Percentiles rank a stretch among this genome's conserved stretches.
Evolutionary conservation across 2,797 vertebrate genomes (phyloP).

Genomic region (Hyperoplus lanceolatus): DNA sequence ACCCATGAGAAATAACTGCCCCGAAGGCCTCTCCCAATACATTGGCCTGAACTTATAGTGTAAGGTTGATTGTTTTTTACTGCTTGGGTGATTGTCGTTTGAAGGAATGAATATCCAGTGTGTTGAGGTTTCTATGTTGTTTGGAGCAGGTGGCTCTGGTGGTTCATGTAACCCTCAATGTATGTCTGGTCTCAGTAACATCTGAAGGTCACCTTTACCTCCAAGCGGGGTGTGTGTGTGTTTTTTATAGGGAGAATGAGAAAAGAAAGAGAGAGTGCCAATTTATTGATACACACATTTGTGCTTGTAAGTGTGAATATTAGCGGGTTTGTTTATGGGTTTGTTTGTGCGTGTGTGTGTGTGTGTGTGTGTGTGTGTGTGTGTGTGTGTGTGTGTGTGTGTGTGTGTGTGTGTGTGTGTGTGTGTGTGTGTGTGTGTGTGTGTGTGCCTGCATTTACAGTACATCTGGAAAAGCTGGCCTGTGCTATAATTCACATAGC

Average conservation of each 20-base stretch:
- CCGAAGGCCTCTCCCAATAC: slow-evolving; percentile 48
- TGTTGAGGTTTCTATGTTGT: slow-evolving; percentile 37
- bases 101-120: slow-evolving; percentile 53
- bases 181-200: slow-evolving; percentile 49
- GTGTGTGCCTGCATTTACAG: slow-evolving; percentile 43
- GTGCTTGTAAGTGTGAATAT: slow-evolving; percentile 19
- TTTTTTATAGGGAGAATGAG: not conserved
- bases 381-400: too few species aligned
- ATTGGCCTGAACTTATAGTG: slow-evolving; percentile 54
- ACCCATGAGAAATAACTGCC: slow-evolving; percentile 50
- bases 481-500: slow-evolving; percentile 70
- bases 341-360: slow-evolving; percentile 21
- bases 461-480: slow-evolving; percentile 50
- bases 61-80: slow-evolving; percentile 61
- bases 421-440: slow-evolving; percentile 25
- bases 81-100: slow-evolving; percentile 51
- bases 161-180: slow-evolving; percentile 52
- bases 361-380: slow-evolving; percentile 23
- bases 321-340: not conserved
- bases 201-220: slow-evolving; percentile 80
- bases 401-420: slow-evolving; percentile 22
- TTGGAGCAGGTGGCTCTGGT: slow-evolving; percentile 16
- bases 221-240: slow-evolving; percentile 32
- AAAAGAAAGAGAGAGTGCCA: not conserved
- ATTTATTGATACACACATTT: slow-evolving; percentile 19